These are phyloP conservation scores for Ceratoteleas bidentatus DNA, from an alignment of 1,140 invertebrate genomes.

Conservation along the genomic window DNA sequence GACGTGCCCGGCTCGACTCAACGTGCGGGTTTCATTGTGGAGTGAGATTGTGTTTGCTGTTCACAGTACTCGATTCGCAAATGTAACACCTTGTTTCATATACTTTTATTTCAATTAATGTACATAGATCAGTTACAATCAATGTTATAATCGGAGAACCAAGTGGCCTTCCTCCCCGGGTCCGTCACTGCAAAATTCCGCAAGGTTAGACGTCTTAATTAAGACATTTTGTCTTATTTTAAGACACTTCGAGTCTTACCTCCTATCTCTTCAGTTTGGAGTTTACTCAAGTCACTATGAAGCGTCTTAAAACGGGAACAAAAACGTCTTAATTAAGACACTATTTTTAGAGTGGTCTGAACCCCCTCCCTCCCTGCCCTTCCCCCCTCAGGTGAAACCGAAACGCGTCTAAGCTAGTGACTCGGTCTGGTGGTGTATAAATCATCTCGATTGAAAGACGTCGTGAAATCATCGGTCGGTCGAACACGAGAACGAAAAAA, in stretches of 20 bases:
- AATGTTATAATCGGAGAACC: constrained; percentile 51
- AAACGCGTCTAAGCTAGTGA: constrained; percentile 43
- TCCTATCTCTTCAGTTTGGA: too few relatives aligned
- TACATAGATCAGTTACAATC: constrained; percentile 63
- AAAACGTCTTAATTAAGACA: too few relatives aligned
- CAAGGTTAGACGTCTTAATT: too few relatives aligned
- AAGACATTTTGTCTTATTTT: too few relatives aligned
- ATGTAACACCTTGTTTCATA: constrained; percentile 60
- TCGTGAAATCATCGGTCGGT: constrained; percentile 38
- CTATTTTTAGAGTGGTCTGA: too few relatives aligned
- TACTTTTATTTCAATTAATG: constrained; percentile 64
- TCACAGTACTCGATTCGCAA: constrained; percentile 38
- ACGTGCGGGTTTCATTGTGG: constrained; percentile 25
- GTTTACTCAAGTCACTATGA: too few relatives aligned
- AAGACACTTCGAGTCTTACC: too few relatives aligned
- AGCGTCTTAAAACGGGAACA: too few relatives aligned
- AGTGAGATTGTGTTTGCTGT: constrained; percentile 47
- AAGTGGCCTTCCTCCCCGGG: constrained; percentile 3
- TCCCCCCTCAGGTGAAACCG: constrained; percentile 18
- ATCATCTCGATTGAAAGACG: constrained; percentile 31
- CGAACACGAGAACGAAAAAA: constrained; percentile 32
- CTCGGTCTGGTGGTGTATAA: constrained; percentile 15
- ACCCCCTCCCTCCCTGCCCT: background rate
- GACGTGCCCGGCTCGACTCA: background rate
- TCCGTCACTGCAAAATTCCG: background rate